Conservation (phyloP, 2,113 vertebrate genomes). For the Enhydra lutris region DNA sequence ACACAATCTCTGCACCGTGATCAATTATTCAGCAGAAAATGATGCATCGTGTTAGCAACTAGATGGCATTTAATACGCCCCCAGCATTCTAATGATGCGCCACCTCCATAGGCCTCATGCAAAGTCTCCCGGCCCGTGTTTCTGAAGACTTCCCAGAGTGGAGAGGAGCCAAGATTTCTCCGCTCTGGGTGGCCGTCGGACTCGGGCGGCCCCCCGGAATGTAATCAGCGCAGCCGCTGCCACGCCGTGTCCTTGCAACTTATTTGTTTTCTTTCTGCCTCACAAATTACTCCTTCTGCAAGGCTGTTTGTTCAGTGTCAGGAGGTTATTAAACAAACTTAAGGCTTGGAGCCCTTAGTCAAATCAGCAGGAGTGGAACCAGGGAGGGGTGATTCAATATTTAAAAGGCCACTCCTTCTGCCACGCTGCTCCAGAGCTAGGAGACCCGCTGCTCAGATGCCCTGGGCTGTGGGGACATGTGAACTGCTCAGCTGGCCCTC, state of each 20-base stretch:
- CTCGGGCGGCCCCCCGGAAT: constrained; percentile 79
- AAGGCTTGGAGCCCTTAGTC: constrained; percentile 78
- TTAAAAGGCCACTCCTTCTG: constrained; percentile 78
- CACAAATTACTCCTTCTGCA: constrained; percentile 84
- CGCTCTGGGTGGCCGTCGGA: constrained; percentile 72
- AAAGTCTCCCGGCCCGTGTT: constrained; percentile 80
- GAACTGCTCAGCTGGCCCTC: background rate
- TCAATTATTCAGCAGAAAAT: constrained; percentile 89
- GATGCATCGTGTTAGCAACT: constrained; percentile 86
- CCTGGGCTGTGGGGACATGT: accelerated
- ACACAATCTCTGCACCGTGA: constrained; percentile 84
- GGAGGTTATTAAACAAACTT: constrained; percentile 86
- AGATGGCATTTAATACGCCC: constrained; percentile 85
- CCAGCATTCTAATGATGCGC: constrained; percentile 83
- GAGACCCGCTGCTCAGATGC: background rate
- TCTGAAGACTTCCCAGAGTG: constrained; percentile 82
- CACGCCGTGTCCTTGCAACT: constrained; percentile 79
- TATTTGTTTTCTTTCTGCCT: constrained; percentile 85
- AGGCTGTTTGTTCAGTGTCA: constrained; percentile 85
- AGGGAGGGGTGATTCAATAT: constrained; percentile 77
- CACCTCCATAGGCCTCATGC: constrained; percentile 78
- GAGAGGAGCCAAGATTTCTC: constrained; percentile 82
- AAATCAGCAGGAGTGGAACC: constrained; percentile 78
- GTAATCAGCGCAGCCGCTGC: constrained; percentile 76
- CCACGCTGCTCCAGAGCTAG: background rate